These are phyloP conservation scores for Leptoteleia sp. DNA, from an alignment of 1,140 invertebrate species.

Conservation along the genomic window DNA sequence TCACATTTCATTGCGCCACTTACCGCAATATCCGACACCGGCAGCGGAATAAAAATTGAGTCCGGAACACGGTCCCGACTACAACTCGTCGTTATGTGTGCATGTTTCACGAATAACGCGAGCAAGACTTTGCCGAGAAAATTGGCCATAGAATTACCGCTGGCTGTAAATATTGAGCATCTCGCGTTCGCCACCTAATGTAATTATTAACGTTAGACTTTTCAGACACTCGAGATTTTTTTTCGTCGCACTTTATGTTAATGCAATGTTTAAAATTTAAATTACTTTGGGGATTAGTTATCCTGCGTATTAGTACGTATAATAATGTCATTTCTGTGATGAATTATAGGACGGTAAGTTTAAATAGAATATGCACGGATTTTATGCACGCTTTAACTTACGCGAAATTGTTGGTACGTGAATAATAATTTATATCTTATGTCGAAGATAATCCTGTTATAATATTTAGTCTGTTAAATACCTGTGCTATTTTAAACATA, in stretches of 20 bases:
- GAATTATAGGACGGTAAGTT: too few species aligned
- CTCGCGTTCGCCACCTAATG: conserved; percentile 18
- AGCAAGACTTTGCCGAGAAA: conserved; percentile 48
- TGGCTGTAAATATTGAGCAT: conserved; percentile 43
- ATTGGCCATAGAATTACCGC: conserved; percentile 55
- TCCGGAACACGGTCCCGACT: conserved; percentile 38
- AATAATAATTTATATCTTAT: too few species aligned
- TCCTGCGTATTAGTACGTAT: neutral
- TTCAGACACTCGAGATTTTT: conserved; percentile 29
- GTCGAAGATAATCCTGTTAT: too few species aligned
- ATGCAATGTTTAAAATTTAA: conserved; percentile 52
- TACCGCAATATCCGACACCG: conserved; percentile 72
- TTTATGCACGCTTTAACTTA: too few species aligned
- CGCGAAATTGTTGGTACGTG: too few species aligned
- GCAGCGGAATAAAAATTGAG: conserved; percentile 71
- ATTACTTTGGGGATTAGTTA: conserved; percentile 9
- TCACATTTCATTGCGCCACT: conserved; percentile 79
- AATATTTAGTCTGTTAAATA: too few species aligned
- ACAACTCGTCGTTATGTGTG: conserved; percentile 53
- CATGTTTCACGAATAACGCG: conserved; percentile 54
- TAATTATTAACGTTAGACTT: conserved; percentile 36
- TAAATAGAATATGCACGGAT: too few species aligned
- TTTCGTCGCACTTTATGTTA: conserved; percentile 34
- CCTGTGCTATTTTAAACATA: too few species aligned
- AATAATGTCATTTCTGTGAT: neutral